Conservation (phyloP, 35 echinoderm and acorn worm species). For the Patiria miniata region DNA sequence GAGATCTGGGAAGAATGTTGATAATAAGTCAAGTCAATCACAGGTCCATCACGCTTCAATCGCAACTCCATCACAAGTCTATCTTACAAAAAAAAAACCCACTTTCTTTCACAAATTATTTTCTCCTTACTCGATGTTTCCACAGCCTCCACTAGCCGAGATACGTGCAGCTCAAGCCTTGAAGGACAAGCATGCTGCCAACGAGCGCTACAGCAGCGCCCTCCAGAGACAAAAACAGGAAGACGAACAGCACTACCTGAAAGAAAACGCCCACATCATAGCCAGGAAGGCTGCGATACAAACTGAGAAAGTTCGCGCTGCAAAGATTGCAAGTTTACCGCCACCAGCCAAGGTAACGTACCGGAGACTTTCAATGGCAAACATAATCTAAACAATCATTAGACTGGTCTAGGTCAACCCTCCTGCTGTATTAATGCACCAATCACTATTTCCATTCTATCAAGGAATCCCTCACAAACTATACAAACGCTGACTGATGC, state of each 20-base stretch:
- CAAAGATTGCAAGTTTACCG: slow-evolving; percentile 79
- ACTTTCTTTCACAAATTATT: no score
- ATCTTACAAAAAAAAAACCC: no score
- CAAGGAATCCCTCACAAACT: no score
- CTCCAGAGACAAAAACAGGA: slow-evolving; percentile 55
- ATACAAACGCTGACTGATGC: no score
- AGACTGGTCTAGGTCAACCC: no score
- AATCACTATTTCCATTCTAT: no score
- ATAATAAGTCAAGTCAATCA: no score
- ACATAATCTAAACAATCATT: no score
- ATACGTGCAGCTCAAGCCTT: slow-evolving; percentile 50
- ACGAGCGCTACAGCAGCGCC: slow-evolving; percentile 51
- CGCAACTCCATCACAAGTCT: no score
- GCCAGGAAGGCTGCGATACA: slow-evolving; percentile 66
- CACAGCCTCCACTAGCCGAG: slow-evolving; percentile 57
- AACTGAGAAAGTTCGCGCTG: slow-evolving; percentile 74
- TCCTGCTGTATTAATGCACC: no score
- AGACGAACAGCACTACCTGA: slow-evolving; percentile 52
- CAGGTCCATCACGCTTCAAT: no score
- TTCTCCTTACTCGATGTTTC: neutral
- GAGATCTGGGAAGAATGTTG: neutral
- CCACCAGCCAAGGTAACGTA: slow-evolving; percentile 23
- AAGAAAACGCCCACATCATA: slow-evolving; percentile 72
- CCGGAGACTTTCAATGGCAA: neutral
- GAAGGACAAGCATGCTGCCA: slow-evolving; percentile 59